Percentiles rank a stretch among this genome's conserved stretches.
Evolutionary conservation across 2,888 invertebrate species (phyloP).

Genomic region (Teinopalpus imperialis): DNA sequence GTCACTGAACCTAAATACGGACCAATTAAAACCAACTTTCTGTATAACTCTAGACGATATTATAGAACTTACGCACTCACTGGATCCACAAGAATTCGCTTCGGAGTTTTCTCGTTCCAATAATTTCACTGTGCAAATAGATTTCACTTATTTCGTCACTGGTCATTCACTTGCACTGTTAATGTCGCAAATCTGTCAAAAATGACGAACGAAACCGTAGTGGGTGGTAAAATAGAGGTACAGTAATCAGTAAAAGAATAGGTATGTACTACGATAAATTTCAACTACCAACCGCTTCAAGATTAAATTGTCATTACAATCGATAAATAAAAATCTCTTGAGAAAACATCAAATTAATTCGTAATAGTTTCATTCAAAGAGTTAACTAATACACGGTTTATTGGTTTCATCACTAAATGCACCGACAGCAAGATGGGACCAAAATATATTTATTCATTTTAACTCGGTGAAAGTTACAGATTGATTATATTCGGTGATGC

Average conservation of each 20-base stretch:
- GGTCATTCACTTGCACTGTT: constrained; percentile 34
- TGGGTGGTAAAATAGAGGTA: background rate
- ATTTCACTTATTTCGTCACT: constrained; percentile 54
- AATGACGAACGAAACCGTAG: constrained; percentile 27
- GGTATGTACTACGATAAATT: no score
- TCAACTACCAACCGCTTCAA: no score
- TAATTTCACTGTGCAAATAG: constrained; percentile 39
- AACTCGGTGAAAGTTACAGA: no score
- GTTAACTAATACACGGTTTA: no score
- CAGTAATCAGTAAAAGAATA: background rate
- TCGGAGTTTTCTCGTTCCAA: constrained; percentile 33
- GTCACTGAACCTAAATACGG: constrained; percentile 69
- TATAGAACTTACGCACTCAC: constrained; percentile 49
- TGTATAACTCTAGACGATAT: constrained; percentile 24
- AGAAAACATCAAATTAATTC: no score
- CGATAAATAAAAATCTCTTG: no score
- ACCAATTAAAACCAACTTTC: constrained; percentile 27
- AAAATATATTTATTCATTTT: no score
- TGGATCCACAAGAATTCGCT: constrained; percentile 32
- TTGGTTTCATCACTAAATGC: no score
- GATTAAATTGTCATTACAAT: no score
- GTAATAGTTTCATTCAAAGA: no score
- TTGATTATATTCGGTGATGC: no score
- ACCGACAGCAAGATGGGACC: no score
- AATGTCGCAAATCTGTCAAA: constrained; percentile 40